Base-by-base conservation (phyloP, 2,113 vertebrate genomes). In the Semicossyphus pulcher region DNA sequence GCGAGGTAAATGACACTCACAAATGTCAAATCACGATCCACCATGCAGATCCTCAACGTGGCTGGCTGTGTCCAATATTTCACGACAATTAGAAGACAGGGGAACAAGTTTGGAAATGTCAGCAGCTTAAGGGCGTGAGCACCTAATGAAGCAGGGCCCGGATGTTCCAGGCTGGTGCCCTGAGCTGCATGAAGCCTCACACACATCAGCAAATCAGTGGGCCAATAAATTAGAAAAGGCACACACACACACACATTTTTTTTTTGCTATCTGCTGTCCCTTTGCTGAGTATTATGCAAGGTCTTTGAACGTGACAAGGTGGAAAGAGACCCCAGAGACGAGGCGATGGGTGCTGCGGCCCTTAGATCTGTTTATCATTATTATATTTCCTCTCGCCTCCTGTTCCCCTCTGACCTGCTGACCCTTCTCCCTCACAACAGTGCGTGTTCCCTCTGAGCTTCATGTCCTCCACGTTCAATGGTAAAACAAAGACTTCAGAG, bases 61-160 rank as follows among this genome's bases (percentile, higher is more conserved):
- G 48, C 63, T 54, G 52, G 61, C 83, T 47, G 23, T 62, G 68
- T 76, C 75, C 68, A 81, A 92, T 92, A 90, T 90, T 92, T 91
- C 84, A 90, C 20, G 18, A 83, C 89, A 92, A 92, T 92, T 91
- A 90, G 64, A 87, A 86, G 75, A 80, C 84, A 51, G 29, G 63
- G 83, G 80, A 83, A 86, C 78, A 86, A 80, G 85, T 89, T 91
- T 90, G 86, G 78, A 92, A 94, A 94, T 93, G 92, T 91, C 92
- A 92, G 89, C 82, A 75, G 79, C 89, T 89, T 84, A 84, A 88
- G 92, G 90, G 86, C 69, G 72, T 78, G 85, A 87, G 88, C 77
- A 78, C 86, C 90, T 93, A 94, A 94, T 94, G 92, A 93, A 91
- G 86, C 89, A 74, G 52, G 66, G 80, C 84, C 80, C 15, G 63